phyloP scores from a whole-genome alignment of 1,140 invertebrate species.

The Rhynchophorus ferrugineus region DNA sequence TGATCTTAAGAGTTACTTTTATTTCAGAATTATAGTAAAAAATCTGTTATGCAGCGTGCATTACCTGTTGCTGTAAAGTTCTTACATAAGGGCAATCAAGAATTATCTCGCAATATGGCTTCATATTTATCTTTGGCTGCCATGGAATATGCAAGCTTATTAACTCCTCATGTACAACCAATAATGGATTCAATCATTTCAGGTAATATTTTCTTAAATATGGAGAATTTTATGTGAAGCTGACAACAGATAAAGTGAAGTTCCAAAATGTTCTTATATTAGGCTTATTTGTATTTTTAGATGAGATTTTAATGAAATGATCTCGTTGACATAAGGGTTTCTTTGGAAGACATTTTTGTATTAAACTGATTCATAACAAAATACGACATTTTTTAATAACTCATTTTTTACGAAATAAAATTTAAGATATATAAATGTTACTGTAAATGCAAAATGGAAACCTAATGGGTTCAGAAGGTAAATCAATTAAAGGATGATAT shows the following conservation, averaged over 20 bases:
- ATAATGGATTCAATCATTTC: constrained; percentile 85
- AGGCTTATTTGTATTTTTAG: no score
- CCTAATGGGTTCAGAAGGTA: no score
- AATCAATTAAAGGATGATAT: no score
- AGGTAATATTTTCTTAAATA: constrained; percentile 44
- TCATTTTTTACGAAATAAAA: no score
- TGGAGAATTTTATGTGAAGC: background rate
- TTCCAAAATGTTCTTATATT: background rate
- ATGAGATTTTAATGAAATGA: no score
- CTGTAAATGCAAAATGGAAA: no score
- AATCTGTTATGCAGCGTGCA: constrained; percentile 79
- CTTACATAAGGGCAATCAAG: constrained; percentile 80
- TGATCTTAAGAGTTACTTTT: no score
- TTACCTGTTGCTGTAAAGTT: constrained; percentile 87
- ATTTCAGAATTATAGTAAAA: constrained; percentile 78
- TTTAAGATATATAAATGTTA: no score
- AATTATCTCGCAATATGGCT: constrained; percentile 81
- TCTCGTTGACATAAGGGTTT: no score
- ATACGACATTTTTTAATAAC: no score
- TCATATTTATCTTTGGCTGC: constrained; percentile 88
- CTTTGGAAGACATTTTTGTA: no score
- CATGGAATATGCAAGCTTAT: constrained; percentile 77
- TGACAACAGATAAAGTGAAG: background rate
- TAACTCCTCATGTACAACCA: constrained; percentile 78
- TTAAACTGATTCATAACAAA: no score